A percentile compares a stretch with the other conserved stretches of the same genome.
phyloP scores from a whole-genome alignment of 1,140 invertebrate genomes.

The Medauroidea extradentata region DNA sequence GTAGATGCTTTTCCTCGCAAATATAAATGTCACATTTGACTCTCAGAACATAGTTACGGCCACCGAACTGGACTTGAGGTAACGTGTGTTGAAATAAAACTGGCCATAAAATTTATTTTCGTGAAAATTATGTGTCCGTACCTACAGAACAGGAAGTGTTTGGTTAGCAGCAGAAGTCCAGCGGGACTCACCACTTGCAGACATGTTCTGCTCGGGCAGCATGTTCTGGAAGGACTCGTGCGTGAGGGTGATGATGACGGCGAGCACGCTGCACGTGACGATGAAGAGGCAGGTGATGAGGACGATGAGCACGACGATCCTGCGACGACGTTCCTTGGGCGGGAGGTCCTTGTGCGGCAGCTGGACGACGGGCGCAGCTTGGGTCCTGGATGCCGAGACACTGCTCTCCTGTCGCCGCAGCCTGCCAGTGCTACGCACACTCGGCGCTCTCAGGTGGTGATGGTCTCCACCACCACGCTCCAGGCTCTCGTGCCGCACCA shows the following conservation, averaged over 20 bases:
- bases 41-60: too few relatives aligned
- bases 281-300: conserved; percentile 63
- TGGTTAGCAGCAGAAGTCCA: background rate
- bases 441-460: too few relatives aligned
- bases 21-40: too few relatives aligned
- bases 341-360: conserved; percentile 7
- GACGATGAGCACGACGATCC: conserved; percentile 58
- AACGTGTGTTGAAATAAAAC: too few relatives aligned
- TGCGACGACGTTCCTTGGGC: conserved; percentile 52
- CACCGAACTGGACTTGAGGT: too few relatives aligned
- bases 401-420: background rate
- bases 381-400: background rate
- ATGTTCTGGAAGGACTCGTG: conserved; percentile 44
- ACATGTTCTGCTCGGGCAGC: conserved; percentile 19
- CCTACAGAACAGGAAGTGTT: too few relatives aligned
- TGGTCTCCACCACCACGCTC: background rate
- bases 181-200: background rate
- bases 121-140: too few relatives aligned
- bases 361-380: background rate
- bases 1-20: too few relatives aligned
- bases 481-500: background rate
- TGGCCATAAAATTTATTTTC: too few relatives aligned
- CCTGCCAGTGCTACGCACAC: background rate
- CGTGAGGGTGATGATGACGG: conserved; percentile 66
- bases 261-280: conserved; percentile 59